Base-by-base conservation (phyloP, 1,140 invertebrate species). In the Globodera rostochiensis region DNA sequence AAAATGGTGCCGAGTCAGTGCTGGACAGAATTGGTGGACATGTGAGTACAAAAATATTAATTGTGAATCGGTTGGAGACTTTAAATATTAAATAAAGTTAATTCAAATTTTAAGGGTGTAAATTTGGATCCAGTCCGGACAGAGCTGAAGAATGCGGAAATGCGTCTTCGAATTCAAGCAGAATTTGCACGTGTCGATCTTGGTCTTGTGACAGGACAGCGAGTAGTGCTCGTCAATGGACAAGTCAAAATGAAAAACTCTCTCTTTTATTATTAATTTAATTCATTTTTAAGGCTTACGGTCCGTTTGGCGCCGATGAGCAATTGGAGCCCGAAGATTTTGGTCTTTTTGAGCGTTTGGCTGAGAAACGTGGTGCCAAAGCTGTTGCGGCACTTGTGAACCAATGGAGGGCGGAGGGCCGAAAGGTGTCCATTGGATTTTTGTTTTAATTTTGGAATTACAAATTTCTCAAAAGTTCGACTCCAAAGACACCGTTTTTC, bases 301-400 rank as follows among this genome's bases (percentile, higher is more conserved):
- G 96, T 7, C 95, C 96, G 0, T 92, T 98, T 9, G 91, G 92
- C 2, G 88, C 92, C 0, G 90, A 92, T 66, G 96, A 98, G 90
- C 89, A 90, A 47, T 97, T 99, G 90, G 93, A 93, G n/a, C 91
- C 92, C 25, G 96, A 97, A 80, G 97, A 99, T 91, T 97, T 98
- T 90, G 91, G 93, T 45, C 91, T 99, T 36, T 91, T 98, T 76
- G 95, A 98, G 88, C 93, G 94, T 89, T 93, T 91, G 93, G 93
- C 93, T 86, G 67, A 82, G 69, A 78, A 60, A 19, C 74, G 83
- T 76, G 84, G 85, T 53, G 84, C 86, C 60, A 84, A 84, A 70
- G 82, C 80, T 25, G 70, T 88, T 13, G 87, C 84, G 1, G 77
- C 78, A 74, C 79, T 64, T 11, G 74, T 90, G 25, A 78, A 86